Percentiles rank a stretch among this genome's conserved stretches.
Evolutionary conservation across 2,113 vertebrate species (phyloP).

Genomic region (Hippocampus abdominalis): DNA sequence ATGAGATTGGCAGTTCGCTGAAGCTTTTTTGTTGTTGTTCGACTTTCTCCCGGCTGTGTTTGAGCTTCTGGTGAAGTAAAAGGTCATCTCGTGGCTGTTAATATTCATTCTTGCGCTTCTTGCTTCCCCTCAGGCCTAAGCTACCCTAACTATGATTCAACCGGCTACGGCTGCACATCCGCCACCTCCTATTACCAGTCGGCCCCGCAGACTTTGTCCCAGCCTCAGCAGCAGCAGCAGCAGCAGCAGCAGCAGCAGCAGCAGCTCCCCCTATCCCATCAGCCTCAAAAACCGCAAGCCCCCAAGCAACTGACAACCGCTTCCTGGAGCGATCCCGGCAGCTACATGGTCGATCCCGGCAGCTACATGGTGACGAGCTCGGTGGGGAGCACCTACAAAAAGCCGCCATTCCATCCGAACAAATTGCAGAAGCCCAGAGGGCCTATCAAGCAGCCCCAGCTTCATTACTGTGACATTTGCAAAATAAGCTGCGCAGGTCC

Average conservation of each 20-base stretch:
- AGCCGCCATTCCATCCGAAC: slow-evolving; percentile 65
- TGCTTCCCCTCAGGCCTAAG: slow-evolving; percentile 61
- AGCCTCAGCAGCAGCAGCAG: slow-evolving; percentile 36
- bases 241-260: slow-evolving; percentile 46
- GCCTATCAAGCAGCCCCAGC: slow-evolving; percentile 70
- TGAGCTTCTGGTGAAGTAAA: slow-evolving; percentile 6
- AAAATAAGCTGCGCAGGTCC: slow-evolving; percentile 84
- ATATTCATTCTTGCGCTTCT: slow-evolving; percentile 9
- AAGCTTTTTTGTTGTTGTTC: background rate
- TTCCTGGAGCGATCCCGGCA: slow-evolving; percentile 67
- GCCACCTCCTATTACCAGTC: slow-evolving; percentile 70
- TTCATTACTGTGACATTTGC: slow-evolving; percentile 85
- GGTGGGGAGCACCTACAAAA: slow-evolving; percentile 62
- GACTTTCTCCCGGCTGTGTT: background rate
- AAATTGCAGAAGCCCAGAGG: slow-evolving; percentile 72
- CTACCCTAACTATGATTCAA: slow-evolving; percentile 67
- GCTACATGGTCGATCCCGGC: slow-evolving; percentile 61
- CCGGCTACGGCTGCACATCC: slow-evolving; percentile 62
- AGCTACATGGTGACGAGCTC: slow-evolving; percentile 60
- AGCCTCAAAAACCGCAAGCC: slow-evolving; percentile 49
- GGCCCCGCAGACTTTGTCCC: slow-evolving; percentile 56
- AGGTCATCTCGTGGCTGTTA: slow-evolving; percentile 3
- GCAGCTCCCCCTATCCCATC: slow-evolving; percentile 40
- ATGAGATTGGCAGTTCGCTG: background rate
- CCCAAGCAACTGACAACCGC: slow-evolving; percentile 67